Evolutionary conservation across 2,888 invertebrate species (phyloP).

Genomic region (Leptopilina drosophilae): DNA sequence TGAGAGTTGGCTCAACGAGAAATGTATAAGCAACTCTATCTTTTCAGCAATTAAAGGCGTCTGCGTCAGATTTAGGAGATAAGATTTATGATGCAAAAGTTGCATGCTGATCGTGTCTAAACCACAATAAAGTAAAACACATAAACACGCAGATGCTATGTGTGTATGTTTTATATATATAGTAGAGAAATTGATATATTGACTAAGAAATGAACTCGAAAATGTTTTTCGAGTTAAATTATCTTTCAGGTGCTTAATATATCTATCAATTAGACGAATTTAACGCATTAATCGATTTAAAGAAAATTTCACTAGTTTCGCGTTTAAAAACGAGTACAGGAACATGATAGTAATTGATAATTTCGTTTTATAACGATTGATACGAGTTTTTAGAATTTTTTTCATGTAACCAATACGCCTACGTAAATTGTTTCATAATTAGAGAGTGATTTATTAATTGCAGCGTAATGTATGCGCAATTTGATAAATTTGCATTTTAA

Average conservation of each 20-base stretch:
- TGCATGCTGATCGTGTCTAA: slow-evolving; percentile 36
- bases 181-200: slow-evolving; percentile 34
- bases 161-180: too few species aligned
- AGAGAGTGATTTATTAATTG: slow-evolving; percentile 37
- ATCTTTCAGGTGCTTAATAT: slow-evolving; percentile 9
- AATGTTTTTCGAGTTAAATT: slow-evolving; percentile 21
- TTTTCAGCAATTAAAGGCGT: slow-evolving; percentile 42
- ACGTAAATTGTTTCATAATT: slow-evolving; percentile 25
- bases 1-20: not conserved
- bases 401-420: not conserved
- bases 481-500: not conserved
- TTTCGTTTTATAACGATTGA: not conserved
- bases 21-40: slow-evolving; percentile 9
- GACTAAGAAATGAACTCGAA: not conserved
- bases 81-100: slow-evolving; percentile 34
- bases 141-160: too few species aligned
- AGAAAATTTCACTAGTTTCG: not conserved
- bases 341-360: slow-evolving; percentile 2
- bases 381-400: not conserved
- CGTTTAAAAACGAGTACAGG: not conserved
- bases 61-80: slow-evolving; percentile 42
- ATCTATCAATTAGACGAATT: slow-evolving; percentile 23
- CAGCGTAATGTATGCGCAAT: not conserved
- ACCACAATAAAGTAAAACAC: slow-evolving; percentile 28
- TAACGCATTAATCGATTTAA: slow-evolving; percentile 8